Percentiles rank a stretch among this genome's conserved stretches.
phyloP scores from a whole-genome alignment of 2,113 vertebrate species.

The Enhydra lutris region DNA sequence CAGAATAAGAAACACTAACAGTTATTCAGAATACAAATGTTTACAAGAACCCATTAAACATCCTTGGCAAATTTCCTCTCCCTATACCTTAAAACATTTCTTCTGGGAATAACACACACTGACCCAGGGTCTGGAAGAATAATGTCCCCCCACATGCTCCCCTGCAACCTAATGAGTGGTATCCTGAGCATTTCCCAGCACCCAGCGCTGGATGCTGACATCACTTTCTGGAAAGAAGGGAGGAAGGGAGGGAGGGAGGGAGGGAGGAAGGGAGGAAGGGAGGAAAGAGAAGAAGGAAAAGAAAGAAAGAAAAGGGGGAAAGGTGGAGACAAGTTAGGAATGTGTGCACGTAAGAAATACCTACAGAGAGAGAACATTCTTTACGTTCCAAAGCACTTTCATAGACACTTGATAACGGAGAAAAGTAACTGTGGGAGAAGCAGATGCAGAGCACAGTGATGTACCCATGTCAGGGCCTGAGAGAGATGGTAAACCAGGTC shows the following conservation, averaged over 20 bases:
- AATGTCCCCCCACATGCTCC: not conserved
- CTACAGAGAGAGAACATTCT: not conserved
- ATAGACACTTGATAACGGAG: too few relatives aligned
- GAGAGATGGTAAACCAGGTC: not conserved
- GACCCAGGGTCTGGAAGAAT: not conserved
- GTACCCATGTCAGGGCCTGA: not conserved
- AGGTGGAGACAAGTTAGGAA: not conserved
- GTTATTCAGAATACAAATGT: conserved; percentile 17
- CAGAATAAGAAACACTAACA: not conserved
- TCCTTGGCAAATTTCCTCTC: conserved; percentile 15
- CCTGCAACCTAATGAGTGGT: not conserved
- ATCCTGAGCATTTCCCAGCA: not conserved
- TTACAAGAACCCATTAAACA: conserved; percentile 54
- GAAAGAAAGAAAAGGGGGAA: not conserved
- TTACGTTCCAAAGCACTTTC: not conserved
- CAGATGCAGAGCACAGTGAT: not conserved
- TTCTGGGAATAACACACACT: conserved; percentile 33
- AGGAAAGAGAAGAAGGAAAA: not conserved
- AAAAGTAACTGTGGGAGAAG: not conserved
- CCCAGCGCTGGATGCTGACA: not conserved
- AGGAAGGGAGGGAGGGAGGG: not conserved
- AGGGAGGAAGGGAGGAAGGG: not conserved
- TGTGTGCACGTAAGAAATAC: not conserved
- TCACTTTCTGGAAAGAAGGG: not conserved
- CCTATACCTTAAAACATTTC: conserved; percentile 44